Conservation (phyloP, 2,888 invertebrate species). For the Oxycera nigricornis region DNA sequence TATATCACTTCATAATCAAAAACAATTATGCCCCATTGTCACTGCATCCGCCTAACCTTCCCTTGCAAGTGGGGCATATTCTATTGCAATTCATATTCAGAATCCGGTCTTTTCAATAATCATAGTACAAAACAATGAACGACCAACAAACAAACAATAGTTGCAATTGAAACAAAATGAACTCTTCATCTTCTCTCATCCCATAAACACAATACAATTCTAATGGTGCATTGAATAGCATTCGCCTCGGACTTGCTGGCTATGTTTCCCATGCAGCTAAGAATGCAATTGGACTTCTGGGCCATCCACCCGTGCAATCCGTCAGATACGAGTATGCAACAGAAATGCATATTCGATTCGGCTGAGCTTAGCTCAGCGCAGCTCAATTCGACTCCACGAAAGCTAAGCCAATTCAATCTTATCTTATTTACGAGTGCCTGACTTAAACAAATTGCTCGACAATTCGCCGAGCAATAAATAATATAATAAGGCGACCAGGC, state of each 20-base stretch:
- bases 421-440: conserved; percentile 26
- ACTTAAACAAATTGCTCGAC: conserved; percentile 23
- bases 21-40: background rate
- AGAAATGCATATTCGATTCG: too few relatives aligned
- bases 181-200: background rate
- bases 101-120: conserved; percentile 14
- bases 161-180: conserved; percentile 3
- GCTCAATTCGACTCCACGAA: too few relatives aligned
- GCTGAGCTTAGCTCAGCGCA: too few relatives aligned
- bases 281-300: background rate
- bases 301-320: background rate
- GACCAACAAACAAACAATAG: background rate
- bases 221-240: conserved; percentile 10
- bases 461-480: conserved; percentile 13
- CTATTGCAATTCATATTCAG: background rate
- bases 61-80: background rate
- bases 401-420: conserved; percentile 10
- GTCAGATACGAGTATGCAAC: too few relatives aligned
- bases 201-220: background rate
- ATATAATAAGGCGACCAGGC: conserved; percentile 7
- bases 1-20: background rate
- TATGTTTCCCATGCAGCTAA: background rate
- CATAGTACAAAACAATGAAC: background rate
- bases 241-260: background rate
- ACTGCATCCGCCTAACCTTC: background rate